phyloP scores from a whole-genome alignment of 1,140 invertebrate genomes.

The Mesaphorura yosii region DNA sequence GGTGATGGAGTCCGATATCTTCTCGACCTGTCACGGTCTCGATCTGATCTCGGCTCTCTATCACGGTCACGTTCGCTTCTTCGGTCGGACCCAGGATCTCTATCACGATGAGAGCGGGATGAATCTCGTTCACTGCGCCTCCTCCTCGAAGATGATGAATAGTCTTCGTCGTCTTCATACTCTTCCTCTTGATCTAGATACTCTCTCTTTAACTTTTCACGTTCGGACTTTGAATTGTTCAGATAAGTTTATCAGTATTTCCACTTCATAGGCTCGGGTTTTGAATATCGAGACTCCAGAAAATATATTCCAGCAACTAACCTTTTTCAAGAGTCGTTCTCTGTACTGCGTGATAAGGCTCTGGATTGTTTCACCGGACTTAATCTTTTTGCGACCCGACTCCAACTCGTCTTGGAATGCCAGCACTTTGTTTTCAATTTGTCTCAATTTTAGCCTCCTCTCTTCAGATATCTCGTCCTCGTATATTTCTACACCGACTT shows the following conservation, averaged over 20 bases:
- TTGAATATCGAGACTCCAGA: neutral
- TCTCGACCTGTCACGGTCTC: slow-evolving; percentile 14
- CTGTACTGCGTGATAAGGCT: slow-evolving; percentile 69
- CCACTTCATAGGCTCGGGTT: neutral
- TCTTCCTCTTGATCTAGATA: neutral
- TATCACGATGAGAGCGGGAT: neutral
- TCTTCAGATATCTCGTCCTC: slow-evolving; percentile 51
- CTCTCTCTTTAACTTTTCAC: neutral
- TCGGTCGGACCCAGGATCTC: slow-evolving; percentile 2
- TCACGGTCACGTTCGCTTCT: slow-evolving; percentile 10
- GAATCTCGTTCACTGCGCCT: neutral
- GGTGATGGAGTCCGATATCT: slow-evolving; percentile 8
- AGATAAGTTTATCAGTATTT: neutral
- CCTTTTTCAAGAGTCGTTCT: slow-evolving; percentile 75
- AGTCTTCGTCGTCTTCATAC: neutral
- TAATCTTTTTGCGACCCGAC: slow-evolving; percentile 61
- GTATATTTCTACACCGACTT: slow-evolving; percentile 8
- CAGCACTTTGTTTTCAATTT: slow-evolving; percentile 88
- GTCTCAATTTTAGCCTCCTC: slow-evolving; percentile 67
- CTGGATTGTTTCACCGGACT: slow-evolving; percentile 61
- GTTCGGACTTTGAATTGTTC: neutral
- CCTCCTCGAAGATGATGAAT: neutral
- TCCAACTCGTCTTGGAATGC: slow-evolving; percentile 94
- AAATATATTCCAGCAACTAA: slow-evolving; percentile 31
- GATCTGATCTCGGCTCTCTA: slow-evolving; percentile 3